These are phyloP conservation scores for Heliconius charithonia DNA, from an alignment of 2,888 invertebrate species.

Conservation along the genomic window DNA sequence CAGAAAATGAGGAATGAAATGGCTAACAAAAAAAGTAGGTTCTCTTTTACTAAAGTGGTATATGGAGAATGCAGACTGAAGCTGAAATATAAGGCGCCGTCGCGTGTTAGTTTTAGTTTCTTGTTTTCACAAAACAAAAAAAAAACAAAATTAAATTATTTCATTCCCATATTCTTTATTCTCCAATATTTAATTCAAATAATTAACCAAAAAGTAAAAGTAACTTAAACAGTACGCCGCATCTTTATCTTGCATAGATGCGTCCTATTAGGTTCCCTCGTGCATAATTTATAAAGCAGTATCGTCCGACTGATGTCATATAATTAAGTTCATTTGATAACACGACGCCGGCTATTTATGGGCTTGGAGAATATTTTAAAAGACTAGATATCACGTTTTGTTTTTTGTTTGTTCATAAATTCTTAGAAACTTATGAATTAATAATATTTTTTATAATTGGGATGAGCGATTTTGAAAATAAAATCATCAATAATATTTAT, in stretches of 20 bases:
- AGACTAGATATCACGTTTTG: neutral
- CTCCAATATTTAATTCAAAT: neutral
- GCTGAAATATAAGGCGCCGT: no score
- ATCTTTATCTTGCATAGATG: neutral
- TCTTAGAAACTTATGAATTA: neutral
- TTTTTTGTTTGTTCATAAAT: neutral
- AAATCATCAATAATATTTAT: no score
- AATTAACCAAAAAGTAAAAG: neutral
- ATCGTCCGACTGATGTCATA: slow-evolving; percentile 5
- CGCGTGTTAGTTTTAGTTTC: no score
- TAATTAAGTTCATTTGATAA: slow-evolving; percentile 31
- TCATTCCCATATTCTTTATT: no score
- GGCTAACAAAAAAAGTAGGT: no score
- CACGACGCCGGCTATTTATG: slow-evolving; percentile 5
- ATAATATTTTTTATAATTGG: no score
- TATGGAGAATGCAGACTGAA: no score
- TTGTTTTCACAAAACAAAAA: neutral
- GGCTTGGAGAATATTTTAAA: neutral
- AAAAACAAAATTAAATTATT: neutral
- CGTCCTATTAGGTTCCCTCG: slow-evolving; percentile 1
- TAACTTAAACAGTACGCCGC: neutral
- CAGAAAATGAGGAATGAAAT: no score
- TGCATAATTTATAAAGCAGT: slow-evolving; percentile 26
- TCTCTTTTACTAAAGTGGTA: no score
- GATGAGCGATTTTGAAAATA: no score